Base-by-base conservation (phyloP, 1,140 invertebrate genomes). In the Anoplolepis gracilipes region DNA sequence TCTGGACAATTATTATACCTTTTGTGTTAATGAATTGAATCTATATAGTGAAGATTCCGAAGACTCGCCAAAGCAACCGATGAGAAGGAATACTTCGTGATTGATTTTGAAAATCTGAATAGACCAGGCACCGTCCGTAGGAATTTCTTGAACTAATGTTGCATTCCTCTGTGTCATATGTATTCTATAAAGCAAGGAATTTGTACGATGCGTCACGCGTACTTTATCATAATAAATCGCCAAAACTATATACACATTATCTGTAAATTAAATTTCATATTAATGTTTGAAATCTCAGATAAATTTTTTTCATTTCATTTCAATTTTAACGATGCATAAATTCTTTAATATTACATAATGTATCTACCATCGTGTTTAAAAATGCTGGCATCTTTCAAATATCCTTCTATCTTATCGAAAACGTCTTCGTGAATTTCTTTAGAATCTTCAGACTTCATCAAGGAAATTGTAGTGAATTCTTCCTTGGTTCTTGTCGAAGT, bases 191-290 rank as follows among this genome's bases (percentile, higher is more conserved):
- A 93, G 59, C 1, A 91, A 22, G 5, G 92, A 91, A 59, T 91
- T 42, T 3, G 86, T 88, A 5, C 30, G 53, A 70, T 92, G 92
- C 10, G 85, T 90, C 11, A 22, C 59, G 0, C 7, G 36, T 10
- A 22, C 5, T 25, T 82, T 82, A 57, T 93, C 88, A 16, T 93
- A 93, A 33, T 92, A 90, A 19, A 92, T 84, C 11, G 91, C 92
- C 65, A 93, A 5, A 4, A 90, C 75, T 49, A 93, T 59, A 22
- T 90, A 93, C 2, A 87, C 16, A 62, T 84, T 28, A 49, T 86
- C 92, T 93, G 85, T 70, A 78, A 57, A 87, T 42, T 62, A 72
- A 70, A 55, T 4, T 16, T 59, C 22, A 30, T 4, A 64, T 72
- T 19, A 49, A 70, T 82, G 8, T 28, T 6, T 4, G 7, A 5